Evolutionary conservation across 2,797 vertebrate genomes (phyloP).

Genomic region (Siniperca obscura): DNA sequence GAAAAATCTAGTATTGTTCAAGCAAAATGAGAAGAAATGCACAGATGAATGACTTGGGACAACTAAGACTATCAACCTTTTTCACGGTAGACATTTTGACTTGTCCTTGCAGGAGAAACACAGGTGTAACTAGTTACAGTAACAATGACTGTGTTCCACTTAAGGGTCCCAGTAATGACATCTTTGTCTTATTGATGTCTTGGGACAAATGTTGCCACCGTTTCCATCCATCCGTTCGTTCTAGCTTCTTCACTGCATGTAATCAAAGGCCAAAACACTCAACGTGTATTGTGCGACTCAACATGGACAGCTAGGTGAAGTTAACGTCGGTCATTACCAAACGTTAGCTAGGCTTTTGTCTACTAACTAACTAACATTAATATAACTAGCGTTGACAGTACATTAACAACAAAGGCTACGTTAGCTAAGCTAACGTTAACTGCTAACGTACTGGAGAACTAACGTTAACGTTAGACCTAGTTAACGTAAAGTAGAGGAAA

Average conservation of each 20-base stretch:
- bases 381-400: neutral
- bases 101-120: neutral
- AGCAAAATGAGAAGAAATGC: too few relatives aligned
- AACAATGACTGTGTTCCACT: neutral
- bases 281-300: neutral
- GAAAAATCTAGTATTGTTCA: neutral
- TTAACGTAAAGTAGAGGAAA: neutral
- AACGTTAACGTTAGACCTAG: too few relatives aligned
- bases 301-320: neutral
- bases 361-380: neutral
- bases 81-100: neutral
- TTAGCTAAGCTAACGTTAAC: conserved; percentile 3
- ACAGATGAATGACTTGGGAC: neutral
- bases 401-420: neutral
- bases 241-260: neutral
- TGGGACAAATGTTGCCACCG: neutral
- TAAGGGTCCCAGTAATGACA: too few relatives aligned
- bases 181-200: neutral
- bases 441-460: neutral
- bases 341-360: neutral
- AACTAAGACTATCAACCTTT: neutral
- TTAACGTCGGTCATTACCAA: neutral
- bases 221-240: neutral
- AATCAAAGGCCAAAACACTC: neutral
- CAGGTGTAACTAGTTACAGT: neutral